A percentile compares a stretch with the other conserved stretches of the same genome.
Evolutionary conservation across 2,888 invertebrate genomes (phyloP).

Genomic region (Trachelus tabidus): DNA sequence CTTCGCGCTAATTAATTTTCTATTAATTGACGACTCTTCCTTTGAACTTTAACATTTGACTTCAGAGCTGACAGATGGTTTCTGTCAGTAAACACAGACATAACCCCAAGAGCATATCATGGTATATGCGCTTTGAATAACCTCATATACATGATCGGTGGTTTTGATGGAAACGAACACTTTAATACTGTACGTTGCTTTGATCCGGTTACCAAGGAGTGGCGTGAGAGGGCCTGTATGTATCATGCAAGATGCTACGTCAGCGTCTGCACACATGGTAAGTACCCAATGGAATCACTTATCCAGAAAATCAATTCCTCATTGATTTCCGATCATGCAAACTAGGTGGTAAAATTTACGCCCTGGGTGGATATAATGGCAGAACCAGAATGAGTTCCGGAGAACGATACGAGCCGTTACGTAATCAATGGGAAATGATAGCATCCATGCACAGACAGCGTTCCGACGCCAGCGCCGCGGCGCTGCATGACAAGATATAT

Average conservation of each 20-base stretch:
- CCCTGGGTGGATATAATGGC: conserved; percentile 87
- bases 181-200: conserved; percentile 84
- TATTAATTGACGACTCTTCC: neutral
- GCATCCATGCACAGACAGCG: conserved; percentile 80
- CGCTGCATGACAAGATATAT: conserved; percentile 77
- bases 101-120: conserved; percentile 81
- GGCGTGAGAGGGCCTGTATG: conserved; percentile 84
- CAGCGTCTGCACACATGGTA: conserved; percentile 77
- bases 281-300: conserved; percentile 26
- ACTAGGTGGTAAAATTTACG: conserved; percentile 78
- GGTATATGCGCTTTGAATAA: conserved; percentile 79
- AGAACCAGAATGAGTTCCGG: conserved; percentile 80
- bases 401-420: conserved; percentile 81
- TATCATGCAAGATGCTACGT: conserved; percentile 84
- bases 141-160: conserved; percentile 83
- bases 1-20: neutral
- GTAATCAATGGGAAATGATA: conserved; percentile 83
- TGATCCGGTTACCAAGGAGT: conserved; percentile 80
- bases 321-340: neutral
- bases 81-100: conserved; percentile 75
- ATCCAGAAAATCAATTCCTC: conserved; percentile 2
- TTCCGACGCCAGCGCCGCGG: conserved; percentile 83
- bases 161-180: conserved; percentile 83
- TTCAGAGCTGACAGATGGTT: conserved; percentile 82
- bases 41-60: conserved; percentile 4